These are phyloP conservation scores for Coregonus ussuriensis DNA, from an alignment of 2,797 vertebrate species.

Conservation along the genomic window DNA sequence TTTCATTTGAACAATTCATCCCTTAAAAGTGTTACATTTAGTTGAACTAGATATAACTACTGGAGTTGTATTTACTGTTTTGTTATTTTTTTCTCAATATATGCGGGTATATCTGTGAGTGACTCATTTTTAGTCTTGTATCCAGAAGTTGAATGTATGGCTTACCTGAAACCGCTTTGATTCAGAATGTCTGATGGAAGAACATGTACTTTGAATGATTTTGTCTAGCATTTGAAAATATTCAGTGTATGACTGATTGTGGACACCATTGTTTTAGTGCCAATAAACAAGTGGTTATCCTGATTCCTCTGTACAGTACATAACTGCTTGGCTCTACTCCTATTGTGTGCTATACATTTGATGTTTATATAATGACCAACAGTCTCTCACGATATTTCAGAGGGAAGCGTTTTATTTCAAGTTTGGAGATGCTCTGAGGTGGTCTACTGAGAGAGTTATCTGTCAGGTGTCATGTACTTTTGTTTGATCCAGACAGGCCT, in stretches of 20 bases:
- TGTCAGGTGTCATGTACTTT: constrained; percentile 26
- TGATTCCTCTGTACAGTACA: constrained; percentile 58
- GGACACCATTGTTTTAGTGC: constrained; percentile 43
- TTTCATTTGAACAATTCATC: constrained; percentile 59
- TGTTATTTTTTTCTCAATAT: constrained; percentile 51
- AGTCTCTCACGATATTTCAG: constrained; percentile 43
- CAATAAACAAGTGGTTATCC: constrained; percentile 35
- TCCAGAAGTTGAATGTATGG: constrained; percentile 89
- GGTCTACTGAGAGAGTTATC: constrained; percentile 11
- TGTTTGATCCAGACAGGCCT: constrained; percentile 33
- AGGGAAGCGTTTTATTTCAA: constrained; percentile 22
- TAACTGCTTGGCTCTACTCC: constrained; percentile 60
- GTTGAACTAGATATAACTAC: constrained; percentile 72
- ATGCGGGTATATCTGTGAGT: constrained; percentile 82
- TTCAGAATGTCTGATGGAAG: constrained; percentile 57
- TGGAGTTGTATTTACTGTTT: constrained; percentile 75
- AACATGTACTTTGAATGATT: constrained; percentile 53
- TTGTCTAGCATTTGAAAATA: constrained; percentile 43
- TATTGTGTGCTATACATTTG: constrained; percentile 56
- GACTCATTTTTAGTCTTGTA: constrained; percentile 74
- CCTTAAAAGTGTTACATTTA: constrained; percentile 56
- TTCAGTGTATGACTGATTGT: constrained; percentile 55
- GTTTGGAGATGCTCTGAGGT: constrained; percentile 10
- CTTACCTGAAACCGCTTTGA: constrained; percentile 83
- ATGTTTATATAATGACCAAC: constrained; percentile 56